Percentiles rank a stretch among this genome's conserved stretches.
Evolutionary conservation across 1,140 invertebrate species (phyloP).

Genomic region (Tachypleus tridentatus): DNA sequence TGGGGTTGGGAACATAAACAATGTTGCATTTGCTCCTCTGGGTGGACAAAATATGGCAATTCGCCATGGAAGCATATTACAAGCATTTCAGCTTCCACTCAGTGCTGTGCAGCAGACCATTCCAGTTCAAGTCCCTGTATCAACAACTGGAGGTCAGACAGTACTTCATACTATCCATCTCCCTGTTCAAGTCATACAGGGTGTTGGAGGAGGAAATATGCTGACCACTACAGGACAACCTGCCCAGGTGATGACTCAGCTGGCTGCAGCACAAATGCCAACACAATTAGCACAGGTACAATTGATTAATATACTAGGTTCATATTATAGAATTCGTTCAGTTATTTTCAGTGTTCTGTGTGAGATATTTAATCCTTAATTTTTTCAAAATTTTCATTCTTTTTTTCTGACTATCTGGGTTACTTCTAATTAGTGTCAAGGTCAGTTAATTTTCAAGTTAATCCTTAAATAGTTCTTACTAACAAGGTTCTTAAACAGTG

Average conservation of each 20-base stretch:
- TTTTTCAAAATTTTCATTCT: too few species aligned
- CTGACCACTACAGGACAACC: constrained; percentile 34
- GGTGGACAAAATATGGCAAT: constrained; percentile 61
- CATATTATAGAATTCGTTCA: too few species aligned
- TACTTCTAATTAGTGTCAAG: too few species aligned
- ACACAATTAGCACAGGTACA: constrained; percentile 8
- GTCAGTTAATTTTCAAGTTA: too few species aligned
- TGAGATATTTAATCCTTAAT: too few species aligned
- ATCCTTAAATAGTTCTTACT: too few species aligned
- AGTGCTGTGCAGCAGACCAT: constrained; percentile 57
- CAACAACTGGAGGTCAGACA: constrained; percentile 75
- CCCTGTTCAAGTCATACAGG: constrained; percentile 60
- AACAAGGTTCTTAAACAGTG: too few species aligned
- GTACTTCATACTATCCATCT: constrained; percentile 87
- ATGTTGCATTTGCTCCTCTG: constrained; percentile 24
- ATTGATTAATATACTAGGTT: too few species aligned
- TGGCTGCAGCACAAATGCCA: constrained; percentile 13
- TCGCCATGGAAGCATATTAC: constrained; percentile 37
- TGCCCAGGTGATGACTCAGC: constrained; percentile 15
- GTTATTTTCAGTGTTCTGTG: too few species aligned
- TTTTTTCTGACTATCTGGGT: too few species aligned
- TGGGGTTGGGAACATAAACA: constrained; percentile 18
- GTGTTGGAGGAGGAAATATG: constrained; percentile 38
- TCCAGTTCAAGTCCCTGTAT: constrained; percentile 86
- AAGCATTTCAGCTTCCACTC: constrained; percentile 56